Evolutionary conservation across 2,888 invertebrate genomes (phyloP).

Genomic region (Epinotia bilunana): DNA sequence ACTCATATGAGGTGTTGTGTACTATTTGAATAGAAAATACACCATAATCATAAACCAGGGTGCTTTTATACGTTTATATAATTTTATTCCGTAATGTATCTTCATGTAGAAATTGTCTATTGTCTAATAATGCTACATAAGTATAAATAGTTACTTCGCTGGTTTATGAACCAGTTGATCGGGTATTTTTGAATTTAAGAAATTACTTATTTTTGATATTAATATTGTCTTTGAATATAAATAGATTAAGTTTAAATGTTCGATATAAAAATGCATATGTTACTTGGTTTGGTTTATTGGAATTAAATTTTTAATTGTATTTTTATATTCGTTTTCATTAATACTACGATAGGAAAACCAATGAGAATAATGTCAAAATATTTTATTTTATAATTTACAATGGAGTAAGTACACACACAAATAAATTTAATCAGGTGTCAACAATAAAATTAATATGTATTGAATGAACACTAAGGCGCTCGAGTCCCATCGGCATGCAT

Average conservation of each 20-base stretch:
- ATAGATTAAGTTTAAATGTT: background rate
- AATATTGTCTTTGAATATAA: slow-evolving; percentile 2
- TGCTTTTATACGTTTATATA: background rate
- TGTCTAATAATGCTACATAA: background rate
- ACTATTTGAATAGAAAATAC: slow-evolving; percentile 54
- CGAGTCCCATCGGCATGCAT: background rate
- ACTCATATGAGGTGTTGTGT: slow-evolving; percentile 70
- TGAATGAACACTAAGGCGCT: background rate
- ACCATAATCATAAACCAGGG: background rate
- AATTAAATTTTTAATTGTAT: background rate
- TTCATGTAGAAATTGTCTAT: background rate
- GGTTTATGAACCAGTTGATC: background rate
- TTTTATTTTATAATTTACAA: slow-evolving; percentile 25
- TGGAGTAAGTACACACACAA: slow-evolving; percentile 43
- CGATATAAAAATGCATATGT: background rate
- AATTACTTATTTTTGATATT: slow-evolving; percentile 26
- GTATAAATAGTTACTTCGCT: background rate
- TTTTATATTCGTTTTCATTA: background rate
- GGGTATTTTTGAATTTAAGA: slow-evolving; percentile 6
- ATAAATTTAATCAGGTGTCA: slow-evolving; percentile 40
- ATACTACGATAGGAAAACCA: background rate
- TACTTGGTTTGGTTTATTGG: background rate
- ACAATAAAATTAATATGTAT: slow-evolving; percentile 14
- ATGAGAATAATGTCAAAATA: slow-evolving; percentile 8
- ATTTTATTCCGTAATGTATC: background rate